Evolutionary conservation across 2,113 vertebrate species (phyloP).

Genomic region (Thermophis baileyi): DNA sequence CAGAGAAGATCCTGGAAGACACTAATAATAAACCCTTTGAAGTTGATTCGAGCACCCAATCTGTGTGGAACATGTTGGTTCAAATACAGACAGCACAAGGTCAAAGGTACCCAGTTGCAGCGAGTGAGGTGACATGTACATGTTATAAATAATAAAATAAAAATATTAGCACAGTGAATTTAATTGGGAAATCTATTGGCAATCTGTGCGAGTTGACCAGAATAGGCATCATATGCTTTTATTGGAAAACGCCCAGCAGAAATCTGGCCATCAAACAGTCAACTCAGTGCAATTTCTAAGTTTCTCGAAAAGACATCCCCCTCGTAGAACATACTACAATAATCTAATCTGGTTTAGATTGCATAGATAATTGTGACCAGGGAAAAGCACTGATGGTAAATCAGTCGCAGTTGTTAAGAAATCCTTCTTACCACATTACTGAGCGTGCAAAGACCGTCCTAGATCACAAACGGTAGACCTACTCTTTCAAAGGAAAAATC

Average conservation of each 20-base stretch:
- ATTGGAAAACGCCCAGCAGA: too few species aligned
- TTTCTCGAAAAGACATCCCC: neutral
- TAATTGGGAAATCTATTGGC: too few species aligned
- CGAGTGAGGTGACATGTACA: neutral
- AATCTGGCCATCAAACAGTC: too few species aligned
- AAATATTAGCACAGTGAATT: too few species aligned
- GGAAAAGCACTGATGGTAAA: neutral
- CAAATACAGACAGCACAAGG: neutral
- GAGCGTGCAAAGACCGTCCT: neutral
- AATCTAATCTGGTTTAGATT: neutral
- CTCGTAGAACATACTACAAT: neutral
- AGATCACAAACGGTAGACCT: neutral
- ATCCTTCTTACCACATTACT: neutral
- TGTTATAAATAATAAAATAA: too few species aligned
- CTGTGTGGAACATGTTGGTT: neutral
- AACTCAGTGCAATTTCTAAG: neutral
- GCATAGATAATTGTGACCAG: neutral
- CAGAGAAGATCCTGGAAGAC: neutral
- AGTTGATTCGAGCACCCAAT: neutral
- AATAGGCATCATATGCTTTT: too few species aligned
- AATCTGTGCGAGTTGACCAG: too few species aligned
- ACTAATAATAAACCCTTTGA: neutral
- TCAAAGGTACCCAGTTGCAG: neutral
- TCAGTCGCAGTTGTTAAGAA: neutral
- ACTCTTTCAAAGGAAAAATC: neutral